These are phyloP conservation scores for Drosophila subobscura DNA, from an alignment of 1,140 invertebrate species.

Conservation along the genomic window DNA sequence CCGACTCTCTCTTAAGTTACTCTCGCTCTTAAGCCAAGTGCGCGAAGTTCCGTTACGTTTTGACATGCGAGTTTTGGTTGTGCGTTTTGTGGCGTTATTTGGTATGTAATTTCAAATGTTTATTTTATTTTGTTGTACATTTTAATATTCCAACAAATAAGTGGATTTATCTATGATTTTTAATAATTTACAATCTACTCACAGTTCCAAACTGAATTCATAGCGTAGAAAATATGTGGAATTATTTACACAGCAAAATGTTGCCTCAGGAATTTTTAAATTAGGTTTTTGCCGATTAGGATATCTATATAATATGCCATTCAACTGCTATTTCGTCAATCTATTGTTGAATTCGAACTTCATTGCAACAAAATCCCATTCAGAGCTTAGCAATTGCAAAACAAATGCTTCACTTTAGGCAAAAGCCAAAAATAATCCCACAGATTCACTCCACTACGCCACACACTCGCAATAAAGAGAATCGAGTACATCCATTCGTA, in stretches of 20 bases:
- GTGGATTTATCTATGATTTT: too few species aligned
- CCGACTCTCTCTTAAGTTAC: conserved; percentile 5
- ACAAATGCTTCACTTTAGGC: conserved; percentile 46
- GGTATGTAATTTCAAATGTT: too few species aligned
- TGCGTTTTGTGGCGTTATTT: too few species aligned
- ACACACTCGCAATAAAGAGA: background rate
- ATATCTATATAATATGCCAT: conserved; percentile 1
- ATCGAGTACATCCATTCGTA: background rate
- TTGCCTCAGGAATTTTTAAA: background rate
- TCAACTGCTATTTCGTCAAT: conserved; percentile 12
- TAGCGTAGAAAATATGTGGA: too few species aligned
- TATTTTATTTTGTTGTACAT: background rate
- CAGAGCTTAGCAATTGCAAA: conserved; percentile 19
- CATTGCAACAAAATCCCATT: conserved; percentile 20
- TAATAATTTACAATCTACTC: too few species aligned
- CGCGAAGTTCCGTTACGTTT: too few species aligned
- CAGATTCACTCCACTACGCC: background rate
- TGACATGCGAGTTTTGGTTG: too few species aligned
- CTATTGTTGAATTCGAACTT: conserved; percentile 7
- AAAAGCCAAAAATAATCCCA: conserved; percentile 14
- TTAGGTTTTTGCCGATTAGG: background rate
- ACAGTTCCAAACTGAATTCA: too few species aligned
- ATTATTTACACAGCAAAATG: too few species aligned
- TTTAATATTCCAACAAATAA: background rate
- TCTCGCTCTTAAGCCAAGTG: background rate